Base-by-base conservation (phyloP, 2,888 invertebrate species). In the Branchipolynoe longqiensis region DNA sequence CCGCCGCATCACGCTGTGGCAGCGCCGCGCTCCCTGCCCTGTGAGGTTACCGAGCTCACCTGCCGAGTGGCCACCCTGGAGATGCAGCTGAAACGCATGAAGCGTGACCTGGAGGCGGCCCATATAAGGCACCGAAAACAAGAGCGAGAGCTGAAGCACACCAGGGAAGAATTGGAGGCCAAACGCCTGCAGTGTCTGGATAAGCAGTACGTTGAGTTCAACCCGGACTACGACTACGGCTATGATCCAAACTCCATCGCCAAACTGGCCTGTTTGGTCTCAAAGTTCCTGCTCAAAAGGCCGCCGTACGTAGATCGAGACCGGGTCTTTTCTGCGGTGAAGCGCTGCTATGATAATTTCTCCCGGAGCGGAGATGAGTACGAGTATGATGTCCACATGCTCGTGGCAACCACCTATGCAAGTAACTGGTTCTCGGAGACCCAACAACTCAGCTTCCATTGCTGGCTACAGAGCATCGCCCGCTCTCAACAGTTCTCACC, bases 371-470 rank as follows among this genome's bases (percentile, higher is more conserved):
- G 73, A 0, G 88, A 86, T 6, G 89, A 90, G 59, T 90, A 88
- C 40, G 91, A 91, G 83, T 90, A 91, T 78, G 92, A 92, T 74
- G 90, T 92, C 0, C 92, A 92, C 87, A 92, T 93, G 92, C 89
- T 93, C 18, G 85, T 93, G 28, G 92, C 93, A n/a, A 92, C 92
- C 2, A 90, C 92, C 4, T 91, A 90, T 64, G 92, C 92, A 38
- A 90, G 92, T 85, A 91, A 92, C 85, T 93, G 93, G 93, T 93
- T 93, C 86, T 87, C 89, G 4, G 89, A 90, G 14, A 86, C 87
- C 33, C 91, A 92, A 83, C 87, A 91, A 48, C 86, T 90, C 6
- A 89, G 88, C 12, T 86, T 92, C 36, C 89, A 90, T 33, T 90
- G 90, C 86, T 93, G 92, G 92, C 86, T 93, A 38, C 92, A 91